Conservation (phyloP, 2,888 invertebrate genomes). For the Leucophora obtusa region DNA sequence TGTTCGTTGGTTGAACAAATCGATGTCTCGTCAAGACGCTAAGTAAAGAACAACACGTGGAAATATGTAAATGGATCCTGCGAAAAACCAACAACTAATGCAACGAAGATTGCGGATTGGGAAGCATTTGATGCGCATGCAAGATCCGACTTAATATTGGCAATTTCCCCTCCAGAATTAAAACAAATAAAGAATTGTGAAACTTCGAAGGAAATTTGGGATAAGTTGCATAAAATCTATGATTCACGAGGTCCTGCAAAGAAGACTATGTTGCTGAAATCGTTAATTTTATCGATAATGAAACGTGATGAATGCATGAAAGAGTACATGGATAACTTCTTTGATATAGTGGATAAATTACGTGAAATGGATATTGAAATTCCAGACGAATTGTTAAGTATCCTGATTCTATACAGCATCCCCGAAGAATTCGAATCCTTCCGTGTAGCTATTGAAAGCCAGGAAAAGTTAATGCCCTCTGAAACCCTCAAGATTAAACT, state of each 20-base stretch:
- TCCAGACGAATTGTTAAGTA: not conserved
- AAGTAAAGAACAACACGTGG: too few species aligned
- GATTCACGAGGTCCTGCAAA: slow-evolving; percentile 3
- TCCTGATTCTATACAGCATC: not conserved
- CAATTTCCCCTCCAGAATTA: too few species aligned
- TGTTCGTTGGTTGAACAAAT: too few species aligned
- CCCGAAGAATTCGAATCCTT: not conserved
- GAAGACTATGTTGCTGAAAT: not conserved
- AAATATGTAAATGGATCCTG: too few species aligned
- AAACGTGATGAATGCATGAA: not conserved
- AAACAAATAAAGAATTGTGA: slow-evolving; percentile 13
- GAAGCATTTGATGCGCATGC: too few species aligned
- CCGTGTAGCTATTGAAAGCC: not conserved
- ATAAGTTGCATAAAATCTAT: slow-evolving; percentile 1
- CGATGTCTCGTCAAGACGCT: too few species aligned
- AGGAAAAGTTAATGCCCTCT: not conserved
- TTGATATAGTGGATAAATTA: not conserved
- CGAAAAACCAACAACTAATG: too few species aligned
- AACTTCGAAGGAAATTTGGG: slow-evolving; percentile 2
- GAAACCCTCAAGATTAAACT: not conserved
- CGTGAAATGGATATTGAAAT: not conserved
- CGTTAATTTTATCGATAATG: not conserved
- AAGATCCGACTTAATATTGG: too few species aligned
- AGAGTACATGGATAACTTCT: too few species aligned
- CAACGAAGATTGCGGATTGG: too few species aligned